Evolutionary conservation across 2,888 invertebrate genomes (phyloP).

Genomic region (Drosophila merina): DNA sequence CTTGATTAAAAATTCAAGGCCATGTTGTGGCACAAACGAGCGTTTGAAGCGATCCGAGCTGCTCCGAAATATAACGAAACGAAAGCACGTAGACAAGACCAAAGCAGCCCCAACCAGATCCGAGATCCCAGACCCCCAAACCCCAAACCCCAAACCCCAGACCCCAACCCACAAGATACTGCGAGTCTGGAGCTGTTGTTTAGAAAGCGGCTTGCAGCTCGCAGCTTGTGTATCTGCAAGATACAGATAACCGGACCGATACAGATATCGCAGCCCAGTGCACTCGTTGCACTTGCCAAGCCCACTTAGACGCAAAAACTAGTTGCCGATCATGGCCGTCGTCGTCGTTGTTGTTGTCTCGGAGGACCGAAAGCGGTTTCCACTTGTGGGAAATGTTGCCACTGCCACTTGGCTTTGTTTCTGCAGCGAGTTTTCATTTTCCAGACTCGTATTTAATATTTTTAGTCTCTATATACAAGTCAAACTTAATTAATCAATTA

Average conservation of each 20-base stretch:
- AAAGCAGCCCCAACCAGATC: conserved; percentile 9
- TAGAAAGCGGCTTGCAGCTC: conserved; percentile 64
- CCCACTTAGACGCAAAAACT: conserved; percentile 44
- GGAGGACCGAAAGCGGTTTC: conserved; percentile 61
- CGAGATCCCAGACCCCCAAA: neutral
- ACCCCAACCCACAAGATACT: conserved; percentile 1
- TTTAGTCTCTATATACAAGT: conserved; percentile 3
- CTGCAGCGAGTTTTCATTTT: conserved; percentile 35
- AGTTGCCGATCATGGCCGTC: conserved; percentile 31
- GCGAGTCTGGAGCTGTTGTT: conserved; percentile 55
- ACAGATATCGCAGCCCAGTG: conserved; percentile 55
- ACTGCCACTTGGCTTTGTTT: conserved; percentile 30
- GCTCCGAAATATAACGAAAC: conserved; percentile 18
- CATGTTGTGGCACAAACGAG: conserved; percentile 71
- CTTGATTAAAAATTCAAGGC: conserved; percentile 80
- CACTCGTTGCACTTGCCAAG: conserved; percentile 65
- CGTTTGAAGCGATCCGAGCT: conserved; percentile 55
- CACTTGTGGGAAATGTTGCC: conserved; percentile 33
- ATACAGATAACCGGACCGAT: conserved; percentile 41
- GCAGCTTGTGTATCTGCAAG: conserved; percentile 36
- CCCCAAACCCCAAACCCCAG: conserved; percentile 5
- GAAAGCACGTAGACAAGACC: conserved; percentile 46
- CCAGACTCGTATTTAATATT: neutral
- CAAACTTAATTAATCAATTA: conserved; percentile 46
- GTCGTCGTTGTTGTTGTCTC: neutral